Conservation (phyloP, 2,797 vertebrate species). For the Discoglossus pictus region DNA sequence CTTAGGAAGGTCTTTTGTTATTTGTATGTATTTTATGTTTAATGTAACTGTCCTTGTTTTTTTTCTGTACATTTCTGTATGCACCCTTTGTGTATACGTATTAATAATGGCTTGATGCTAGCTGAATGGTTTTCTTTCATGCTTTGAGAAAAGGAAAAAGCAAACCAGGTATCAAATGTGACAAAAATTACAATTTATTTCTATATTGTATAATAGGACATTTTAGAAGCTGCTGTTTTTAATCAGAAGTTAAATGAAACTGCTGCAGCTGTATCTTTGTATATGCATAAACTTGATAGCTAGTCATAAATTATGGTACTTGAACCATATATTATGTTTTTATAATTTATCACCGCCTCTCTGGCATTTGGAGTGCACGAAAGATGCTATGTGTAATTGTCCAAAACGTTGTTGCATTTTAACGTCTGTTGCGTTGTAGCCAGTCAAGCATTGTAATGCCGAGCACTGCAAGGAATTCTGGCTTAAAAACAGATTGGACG, state of each 20-base stretch:
- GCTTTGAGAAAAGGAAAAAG: conserved; percentile 56
- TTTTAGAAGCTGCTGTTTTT: conserved; percentile 60
- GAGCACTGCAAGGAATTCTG: conserved; percentile 15
- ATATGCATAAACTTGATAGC: conserved; percentile 63
- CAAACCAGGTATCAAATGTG: conserved; percentile 59
- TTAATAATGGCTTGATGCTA: conserved; percentile 62
- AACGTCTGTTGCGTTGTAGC: conserved; percentile 26
- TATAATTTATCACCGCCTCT: conserved; percentile 26
- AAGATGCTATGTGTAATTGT: conserved; percentile 36
- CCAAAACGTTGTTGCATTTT: conserved; percentile 18
- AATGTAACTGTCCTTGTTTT: conserved; percentile 70
- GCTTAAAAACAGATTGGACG: conserved; percentile 4
- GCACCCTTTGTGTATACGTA: conserved; percentile 74
- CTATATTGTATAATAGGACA: conserved; percentile 56
- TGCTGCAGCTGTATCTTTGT: conserved; percentile 66
- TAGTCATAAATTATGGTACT: conserved; percentile 63
- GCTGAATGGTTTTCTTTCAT: conserved; percentile 56
- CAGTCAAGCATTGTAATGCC: conserved; percentile 18
- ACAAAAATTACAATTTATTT: conserved; percentile 59
- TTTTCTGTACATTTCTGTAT: conserved; percentile 70
- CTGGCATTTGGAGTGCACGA: conserved; percentile 25
- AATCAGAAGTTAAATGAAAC: conserved; percentile 54
- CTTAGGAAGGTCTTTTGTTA: conserved; percentile 69
- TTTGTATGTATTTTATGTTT: conserved; percentile 73
- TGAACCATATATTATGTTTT: conserved; percentile 40